Evolutionary conservation across 2,888 invertebrate genomes (phyloP).

Genomic region (Cosmopolites sordidus): DNA sequence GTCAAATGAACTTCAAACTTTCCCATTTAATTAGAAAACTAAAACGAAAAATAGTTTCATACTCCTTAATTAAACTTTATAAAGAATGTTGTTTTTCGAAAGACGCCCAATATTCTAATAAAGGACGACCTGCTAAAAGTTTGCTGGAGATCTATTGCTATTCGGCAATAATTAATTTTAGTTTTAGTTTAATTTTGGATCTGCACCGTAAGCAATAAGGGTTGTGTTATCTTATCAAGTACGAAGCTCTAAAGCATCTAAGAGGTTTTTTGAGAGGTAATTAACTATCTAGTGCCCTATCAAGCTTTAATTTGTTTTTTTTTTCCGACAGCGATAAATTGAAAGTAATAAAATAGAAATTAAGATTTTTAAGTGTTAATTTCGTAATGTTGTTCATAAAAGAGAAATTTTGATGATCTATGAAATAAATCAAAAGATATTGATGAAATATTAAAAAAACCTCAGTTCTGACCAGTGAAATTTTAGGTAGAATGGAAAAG

Average conservation of each 20-base stretch:
- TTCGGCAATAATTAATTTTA: conserved; percentile 6
- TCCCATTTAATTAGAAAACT: conserved; percentile 3
- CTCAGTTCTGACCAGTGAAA: no score
- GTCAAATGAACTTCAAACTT: no score
- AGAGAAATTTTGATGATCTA: no score
- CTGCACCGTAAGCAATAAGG: neutral
- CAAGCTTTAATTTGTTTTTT: neutral
- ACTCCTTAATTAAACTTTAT: conserved; percentile 6
- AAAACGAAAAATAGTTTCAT: neutral
- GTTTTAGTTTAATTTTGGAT: conserved; percentile 3
- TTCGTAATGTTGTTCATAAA: no score
- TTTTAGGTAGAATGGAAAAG: no score
- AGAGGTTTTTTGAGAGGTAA: neutral
- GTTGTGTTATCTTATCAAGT: neutral
- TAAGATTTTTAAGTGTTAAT: no score
- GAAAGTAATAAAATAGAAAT: no score
- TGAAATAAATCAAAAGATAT: no score
- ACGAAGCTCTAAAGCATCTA: neutral
- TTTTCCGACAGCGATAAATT: no score
- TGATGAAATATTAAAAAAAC: no score
- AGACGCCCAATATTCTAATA: conserved; percentile 10
- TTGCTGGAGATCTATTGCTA: conserved; percentile 3
- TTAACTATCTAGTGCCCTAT: neutral
- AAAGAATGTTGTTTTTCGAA: conserved; percentile 9
- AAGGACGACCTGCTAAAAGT: conserved; percentile 16